Evolutionary conservation across 2,888 invertebrate genomes (phyloP), one percentile per base, ranked within the genome.

Genomic region (Embidobia sp.): DNA sequence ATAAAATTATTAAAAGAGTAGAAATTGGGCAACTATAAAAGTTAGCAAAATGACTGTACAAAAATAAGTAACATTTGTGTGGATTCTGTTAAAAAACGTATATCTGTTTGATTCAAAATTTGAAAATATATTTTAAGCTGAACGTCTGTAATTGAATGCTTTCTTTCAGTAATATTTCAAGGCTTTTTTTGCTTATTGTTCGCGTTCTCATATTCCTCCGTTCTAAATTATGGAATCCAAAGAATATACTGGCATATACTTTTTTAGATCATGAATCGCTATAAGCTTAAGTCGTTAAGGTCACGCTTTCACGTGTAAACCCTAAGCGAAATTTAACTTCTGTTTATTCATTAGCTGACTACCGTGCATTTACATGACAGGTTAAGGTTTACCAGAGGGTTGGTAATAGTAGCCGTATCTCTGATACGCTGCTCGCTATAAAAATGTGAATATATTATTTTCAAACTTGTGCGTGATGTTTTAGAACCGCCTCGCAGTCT

Each of bases 361-460:
- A 79, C 80, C 82, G 83, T 81, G 83, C 78, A 76, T 85, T 85
- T 85, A 86, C 85, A 85, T 85, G 85, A 83, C 83, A 86, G 83
- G 84, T 81, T 76, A 61, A 79, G 76, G 72, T 69, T 74, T 78
- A 77, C 75, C 22, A 72, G 57, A 63, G 77, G 66, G 77, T 66
- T 79, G 80, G 80, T 76, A 75, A 75, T 75, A 79, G 75, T 72
- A 76, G 69, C 79, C 85, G 83, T 86, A 87, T 88, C 87, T 85
- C 85, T 85, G 87, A 88, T 86, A 86, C 84, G 85, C 87, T 86
- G 85, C 83, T 82, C 84, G 88, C 86, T 82, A 88, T 88, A 88
- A 89, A 89, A 88, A 89, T 89, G 87, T 87, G 88, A 89, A 88
- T 88, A 88, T 87, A 89, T 89, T 88, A 88, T 84, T 79, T 84